A percentile compares a stretch with the other conserved stretches of the same genome.
These are phyloP conservation scores for Microplitis manilae DNA, from an alignment of 2,888 invertebrate species.

Conservation along the genomic window DNA sequence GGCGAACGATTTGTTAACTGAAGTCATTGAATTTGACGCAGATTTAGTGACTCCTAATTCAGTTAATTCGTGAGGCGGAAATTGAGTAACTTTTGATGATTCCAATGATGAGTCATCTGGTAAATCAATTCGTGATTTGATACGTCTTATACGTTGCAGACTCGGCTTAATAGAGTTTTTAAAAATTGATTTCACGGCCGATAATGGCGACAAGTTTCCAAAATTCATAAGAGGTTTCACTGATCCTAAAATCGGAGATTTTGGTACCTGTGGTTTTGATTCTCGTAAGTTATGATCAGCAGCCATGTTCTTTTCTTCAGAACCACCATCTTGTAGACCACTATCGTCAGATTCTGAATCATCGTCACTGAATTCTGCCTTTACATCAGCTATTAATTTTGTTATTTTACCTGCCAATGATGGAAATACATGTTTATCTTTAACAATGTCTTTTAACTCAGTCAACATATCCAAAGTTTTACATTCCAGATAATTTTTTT, in stretches of 20 bases:
- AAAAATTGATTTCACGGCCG: too few species aligned
- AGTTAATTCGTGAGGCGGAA: neutral
- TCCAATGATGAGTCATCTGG: neutral
- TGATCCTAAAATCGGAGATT: too few species aligned
- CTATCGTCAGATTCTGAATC: neutral
- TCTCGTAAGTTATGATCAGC: too few species aligned
- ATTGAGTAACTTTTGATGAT: too few species aligned
- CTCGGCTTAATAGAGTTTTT: too few species aligned
- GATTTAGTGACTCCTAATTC: neutral
- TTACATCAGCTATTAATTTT: neutral
- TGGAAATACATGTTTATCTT: neutral
- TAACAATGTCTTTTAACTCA: neutral
- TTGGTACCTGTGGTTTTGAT: too few species aligned
- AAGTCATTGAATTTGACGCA: neutral
- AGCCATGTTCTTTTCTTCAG: too few species aligned
- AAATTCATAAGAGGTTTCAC: too few species aligned
- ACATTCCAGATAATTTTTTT: constrained; percentile 20
- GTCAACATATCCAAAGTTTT: constrained; percentile 9
- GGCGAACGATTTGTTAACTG: neutral
- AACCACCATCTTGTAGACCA: too few species aligned
- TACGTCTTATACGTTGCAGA: too few species aligned
- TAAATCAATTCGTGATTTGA: neutral
- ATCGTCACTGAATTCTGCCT: neutral
- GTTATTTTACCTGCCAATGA: neutral
- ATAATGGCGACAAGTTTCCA: too few species aligned